Evolutionary conservation across 2,113 vertebrate species (phyloP), one percentile per base, ranked within the genome.

Genomic region (Diphyllodes magnificus): DNA sequence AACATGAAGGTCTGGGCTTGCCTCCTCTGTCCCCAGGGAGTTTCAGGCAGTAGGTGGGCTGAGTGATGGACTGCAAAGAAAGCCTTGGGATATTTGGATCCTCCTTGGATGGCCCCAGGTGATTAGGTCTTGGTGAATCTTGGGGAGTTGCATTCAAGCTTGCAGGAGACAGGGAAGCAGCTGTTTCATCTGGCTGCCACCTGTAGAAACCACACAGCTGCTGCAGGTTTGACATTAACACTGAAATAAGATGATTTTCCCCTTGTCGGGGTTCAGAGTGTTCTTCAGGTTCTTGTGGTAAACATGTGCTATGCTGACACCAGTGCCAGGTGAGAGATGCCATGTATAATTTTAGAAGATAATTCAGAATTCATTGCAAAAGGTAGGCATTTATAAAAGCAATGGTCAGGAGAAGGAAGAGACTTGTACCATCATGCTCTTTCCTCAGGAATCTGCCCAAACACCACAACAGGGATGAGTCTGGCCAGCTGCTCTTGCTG

Each of bases 321-420:
- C 73, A 79, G 63, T 92, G 57, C 72, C 92, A 95, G 65, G 68
- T 65, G 78, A 87, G 82, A 93, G 85, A 66, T 96, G 69, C 75
- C 65, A 7, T 57, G 71, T 61, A 73, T 88, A 92, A 96, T 91
- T 95, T 88, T 83, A 90, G 95, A 88, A 93, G 80, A 94, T 91
- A 96, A 94, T 86, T 95, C 78, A 93, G 75, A 86, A 51, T 44
- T 73, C 75, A 47, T 91, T 95, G 88, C 1, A 4, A 93, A 93
- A 92, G 5, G 6, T 24, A 79, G 71, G 20, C 82, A 57, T 91
- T 94, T 93, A 63, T 70, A 91, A 92, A 69, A 82, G 39, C 1
- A 9, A 75, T 51, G 91, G 65, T 83, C 94, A 93, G 81, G 61
- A 94, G 75, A 66, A 39, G 61, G 77, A 80, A 69, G 63, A 84